Evolutionary conservation across 2,113 vertebrate genomes (phyloP).

Genomic region (Gnathonemus echidnorhynchus): DNA sequence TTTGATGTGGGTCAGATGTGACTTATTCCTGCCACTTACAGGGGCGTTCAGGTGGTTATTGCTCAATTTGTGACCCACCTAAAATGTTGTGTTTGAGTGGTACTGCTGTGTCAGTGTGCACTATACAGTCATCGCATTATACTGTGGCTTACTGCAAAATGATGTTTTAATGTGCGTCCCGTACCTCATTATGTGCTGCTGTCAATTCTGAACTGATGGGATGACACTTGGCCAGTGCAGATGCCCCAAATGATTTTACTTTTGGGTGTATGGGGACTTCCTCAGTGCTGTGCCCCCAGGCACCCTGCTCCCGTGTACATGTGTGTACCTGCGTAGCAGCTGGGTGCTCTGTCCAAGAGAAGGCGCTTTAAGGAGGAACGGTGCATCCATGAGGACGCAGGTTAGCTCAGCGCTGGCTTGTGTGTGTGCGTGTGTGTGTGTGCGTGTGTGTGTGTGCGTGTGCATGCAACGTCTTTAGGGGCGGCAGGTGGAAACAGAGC

Average conservation of each 20-base stretch:
- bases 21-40: neutral
- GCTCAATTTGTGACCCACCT: neutral
- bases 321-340: neutral
- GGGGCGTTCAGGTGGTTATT: neutral
- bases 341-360: neutral
- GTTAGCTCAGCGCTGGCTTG: neutral
- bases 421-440: neutral
- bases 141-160: neutral
- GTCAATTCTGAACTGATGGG: neutral
- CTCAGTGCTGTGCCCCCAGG: neutral
- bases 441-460: neutral
- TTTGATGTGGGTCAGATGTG: neutral
- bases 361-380: neutral
- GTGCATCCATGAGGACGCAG: neutral
- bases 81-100: neutral
- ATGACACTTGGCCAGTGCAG: neutral
- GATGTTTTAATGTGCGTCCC: neutral
- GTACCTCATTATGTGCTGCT: neutral
- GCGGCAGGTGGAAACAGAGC: neutral
- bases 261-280: neutral
- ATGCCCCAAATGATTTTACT: neutral
- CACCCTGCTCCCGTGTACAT: neutral
- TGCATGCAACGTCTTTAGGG: neutral
- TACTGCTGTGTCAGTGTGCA: neutral
- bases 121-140: neutral